Conservation (phyloP, 2,113 vertebrate species). For the Neodon shergylaensis region DNA sequence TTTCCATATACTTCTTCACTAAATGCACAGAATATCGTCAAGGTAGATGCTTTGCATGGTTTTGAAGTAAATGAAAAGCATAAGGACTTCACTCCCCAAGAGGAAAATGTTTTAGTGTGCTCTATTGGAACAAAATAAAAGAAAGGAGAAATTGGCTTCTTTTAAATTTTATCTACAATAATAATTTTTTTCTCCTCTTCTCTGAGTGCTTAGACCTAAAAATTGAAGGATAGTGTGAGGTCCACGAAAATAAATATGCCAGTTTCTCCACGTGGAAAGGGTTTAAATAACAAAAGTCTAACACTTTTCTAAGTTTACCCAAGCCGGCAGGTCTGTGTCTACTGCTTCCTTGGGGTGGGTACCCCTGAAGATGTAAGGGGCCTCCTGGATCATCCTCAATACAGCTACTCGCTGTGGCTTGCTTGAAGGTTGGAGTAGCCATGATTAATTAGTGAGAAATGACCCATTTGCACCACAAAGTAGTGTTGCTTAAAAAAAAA, state of each 20-base stretch:
- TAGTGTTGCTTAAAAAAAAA: background rate
- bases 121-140: background rate
- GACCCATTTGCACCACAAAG: background rate
- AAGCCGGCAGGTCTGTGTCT: background rate
- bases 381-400: background rate
- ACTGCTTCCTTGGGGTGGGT: background rate
- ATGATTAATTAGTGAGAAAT: background rate
- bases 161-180: constrained; percentile 14
- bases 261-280: constrained; percentile 34
- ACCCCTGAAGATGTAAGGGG: background rate
- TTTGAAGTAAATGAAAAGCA: background rate
- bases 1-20: background rate
- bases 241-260: constrained; percentile 11
- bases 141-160: background rate
- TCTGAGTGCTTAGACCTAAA: constrained; percentile 6
- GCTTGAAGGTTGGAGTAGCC: background rate
- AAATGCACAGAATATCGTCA: constrained; percentile 15
- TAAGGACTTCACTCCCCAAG: background rate
- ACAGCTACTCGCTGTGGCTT: background rate
- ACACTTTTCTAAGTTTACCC: constrained; percentile 18
- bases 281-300: constrained; percentile 32
- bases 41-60: constrained; percentile 50
- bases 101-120: background rate
- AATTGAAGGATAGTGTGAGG: background rate
- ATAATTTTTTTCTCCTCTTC: background rate